Conservation (phyloP, 2,888 invertebrate species). For the Synanthedon vespiformis region DNA sequence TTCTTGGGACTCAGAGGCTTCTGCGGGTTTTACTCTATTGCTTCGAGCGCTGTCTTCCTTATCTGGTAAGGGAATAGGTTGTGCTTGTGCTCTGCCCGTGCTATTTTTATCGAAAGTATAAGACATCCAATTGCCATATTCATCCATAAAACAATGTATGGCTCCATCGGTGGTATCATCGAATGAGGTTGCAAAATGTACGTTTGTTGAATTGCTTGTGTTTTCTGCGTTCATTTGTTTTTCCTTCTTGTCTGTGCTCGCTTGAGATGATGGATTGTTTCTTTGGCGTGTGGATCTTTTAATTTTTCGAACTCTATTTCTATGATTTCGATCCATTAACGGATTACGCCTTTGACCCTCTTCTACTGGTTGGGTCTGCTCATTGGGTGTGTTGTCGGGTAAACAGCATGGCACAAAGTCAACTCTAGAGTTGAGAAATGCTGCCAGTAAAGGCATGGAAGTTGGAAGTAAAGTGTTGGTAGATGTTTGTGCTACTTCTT, state of each 20-base stretch:
- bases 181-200: constrained; percentile 82
- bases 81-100: constrained; percentile 59
- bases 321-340: constrained; percentile 60
- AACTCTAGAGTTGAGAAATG: constrained; percentile 72
- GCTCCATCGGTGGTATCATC: constrained; percentile 87
- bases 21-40: constrained; percentile 36
- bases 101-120: constrained; percentile 85
- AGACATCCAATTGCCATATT: constrained; percentile 88
- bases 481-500: constrained; percentile 73
- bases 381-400: constrained; percentile 37
- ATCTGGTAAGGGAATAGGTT: constrained; percentile 43
- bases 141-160: constrained; percentile 88
- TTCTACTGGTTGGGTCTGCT: constrained; percentile 32
- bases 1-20: constrained; percentile 49
- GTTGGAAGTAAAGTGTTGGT: constrained; percentile 76
- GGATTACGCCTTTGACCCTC: constrained; percentile 50
- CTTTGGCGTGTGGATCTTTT: constrained; percentile 68
- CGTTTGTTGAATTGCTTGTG: constrained; percentile 35
- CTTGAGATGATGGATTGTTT: constrained; percentile 43
- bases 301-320: constrained; percentile 65
- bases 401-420: constrained; percentile 64
- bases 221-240: constrained; percentile 32
- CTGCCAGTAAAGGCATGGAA: constrained; percentile 73
- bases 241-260: constrained; percentile 39
- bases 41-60: constrained; percentile 35